Evolutionary conservation across 1,140 invertebrate genomes (phyloP), one percentile per base, ranked within the genome.

Genomic region (Polypedilum pembai): DNA sequence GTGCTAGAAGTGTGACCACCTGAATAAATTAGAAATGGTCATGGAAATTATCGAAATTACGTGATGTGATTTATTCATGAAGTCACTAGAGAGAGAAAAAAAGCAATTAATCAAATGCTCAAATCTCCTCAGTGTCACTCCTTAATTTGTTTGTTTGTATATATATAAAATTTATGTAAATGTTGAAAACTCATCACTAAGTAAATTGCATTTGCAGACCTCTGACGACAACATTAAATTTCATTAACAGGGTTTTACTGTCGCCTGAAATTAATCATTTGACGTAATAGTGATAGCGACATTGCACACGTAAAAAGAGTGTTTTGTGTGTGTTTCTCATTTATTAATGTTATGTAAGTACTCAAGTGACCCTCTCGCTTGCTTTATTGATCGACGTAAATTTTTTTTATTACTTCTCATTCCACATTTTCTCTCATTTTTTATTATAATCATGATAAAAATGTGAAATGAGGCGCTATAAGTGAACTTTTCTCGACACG

Each of bases 31-130:
- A 33, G 24, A 33, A 33, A 3, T 33, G 24, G 24, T 1, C 5
- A 33, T 33, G 5, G 1, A 33, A 33, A 33, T 33, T 33, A 33
- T 33, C 24, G 24, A 33, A 1, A 33, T 33, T 45, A 56, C 45
- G 45, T 56, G 45, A 56, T 56, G 45, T 56, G 45, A 56, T 56
- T 56, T n/a, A 56, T 56, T 8, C 12, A 56, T 56, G 45, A 56
- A 56, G 7, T n/a, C 45, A 56, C 45, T 56, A 12, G 3, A 56
- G 45, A 56, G 45, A 56, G 15, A 56, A n/a, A 4, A 15, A 15
- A 45, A 56, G 15, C 12, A 56, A 56, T 56, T 56, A 56, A 56
- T 56, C 45, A 56, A n/a, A 56, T 56, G 12, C 45, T 56, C 45
- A 56, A 56, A 56, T n/a, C 45, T 56, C 15, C n/a, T 56, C n/a